phyloP scores from a whole-genome alignment of 2,113 vertebrate genomes.

The Lonchura striata region DNA sequence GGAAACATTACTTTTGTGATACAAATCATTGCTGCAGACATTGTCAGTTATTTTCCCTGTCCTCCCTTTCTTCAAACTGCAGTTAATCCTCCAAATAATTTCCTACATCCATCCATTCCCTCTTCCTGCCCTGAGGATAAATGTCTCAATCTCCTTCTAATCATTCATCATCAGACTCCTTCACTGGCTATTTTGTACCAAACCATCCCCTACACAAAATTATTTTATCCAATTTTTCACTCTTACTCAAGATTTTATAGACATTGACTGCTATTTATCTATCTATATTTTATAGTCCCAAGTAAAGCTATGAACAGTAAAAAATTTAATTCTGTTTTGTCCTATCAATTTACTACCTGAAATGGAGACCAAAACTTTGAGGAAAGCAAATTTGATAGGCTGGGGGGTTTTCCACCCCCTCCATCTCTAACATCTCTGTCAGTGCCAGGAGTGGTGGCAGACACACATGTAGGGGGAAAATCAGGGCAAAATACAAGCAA shows the following conservation, averaged over 20 bases:
- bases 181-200: not conserved
- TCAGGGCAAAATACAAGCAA: not conserved
- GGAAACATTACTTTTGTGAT: not conserved
- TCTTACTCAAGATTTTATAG: not conserved
- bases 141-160: not conserved
- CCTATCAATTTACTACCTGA: not conserved
- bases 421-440: not conserved
- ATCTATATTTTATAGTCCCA: not conserved
- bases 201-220: not conserved
- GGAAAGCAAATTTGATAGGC: not conserved
- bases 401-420: rapidly evolving
- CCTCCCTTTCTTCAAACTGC: not conserved
- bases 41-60: not conserved
- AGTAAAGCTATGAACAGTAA: not conserved
- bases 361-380: not conserved
- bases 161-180: not conserved
- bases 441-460: not conserved
- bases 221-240: not conserved
- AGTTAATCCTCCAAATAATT: not conserved
- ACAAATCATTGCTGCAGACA: not conserved
- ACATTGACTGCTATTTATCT: not conserved
- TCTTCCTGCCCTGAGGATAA: not conserved
- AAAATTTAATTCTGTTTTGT: not conserved
- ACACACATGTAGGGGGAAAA: not conserved
- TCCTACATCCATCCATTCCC: not conserved